Percentiles rank a stretch among this genome's conserved stretches.
Conservation (phyloP, 2,888 invertebrate genomes). For the Stenodema calcarata region DNA sequence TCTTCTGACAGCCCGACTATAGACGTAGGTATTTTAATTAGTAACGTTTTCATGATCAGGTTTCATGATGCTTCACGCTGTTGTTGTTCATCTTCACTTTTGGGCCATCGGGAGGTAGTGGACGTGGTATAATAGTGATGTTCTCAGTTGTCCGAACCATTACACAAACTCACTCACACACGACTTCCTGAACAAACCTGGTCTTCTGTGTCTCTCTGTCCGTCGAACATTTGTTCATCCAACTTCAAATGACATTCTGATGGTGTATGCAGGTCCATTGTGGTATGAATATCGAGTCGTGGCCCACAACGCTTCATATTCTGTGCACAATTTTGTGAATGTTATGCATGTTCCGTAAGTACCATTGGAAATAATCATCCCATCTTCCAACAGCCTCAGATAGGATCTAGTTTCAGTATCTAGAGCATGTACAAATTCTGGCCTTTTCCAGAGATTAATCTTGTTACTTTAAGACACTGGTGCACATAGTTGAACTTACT, state of each 20-base stretch:
- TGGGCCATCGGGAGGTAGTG: not conserved
- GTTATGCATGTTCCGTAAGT: not conserved
- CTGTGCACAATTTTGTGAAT: not conserved
- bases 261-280: not conserved
- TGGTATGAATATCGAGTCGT: not conserved
- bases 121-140: not conserved
- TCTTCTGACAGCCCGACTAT: not conserved
- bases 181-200: not conserved
- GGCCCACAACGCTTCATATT: not conserved
- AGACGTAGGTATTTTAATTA: not conserved
- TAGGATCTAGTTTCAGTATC: not conserved
- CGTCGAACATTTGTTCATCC: not conserved
- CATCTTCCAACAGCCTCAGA: not conserved
- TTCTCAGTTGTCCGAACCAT: too few species aligned
- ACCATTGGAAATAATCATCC: not conserved
- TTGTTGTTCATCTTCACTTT: not conserved
- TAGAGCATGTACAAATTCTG: not conserved
- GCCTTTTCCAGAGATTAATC: too few species aligned
- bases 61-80: not conserved
- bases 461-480: not conserved
- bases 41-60: not conserved
- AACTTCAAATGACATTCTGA: not conserved
- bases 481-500: not conserved
- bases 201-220: not conserved
- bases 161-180: too few species aligned